These are phyloP conservation scores for Gortyna flavago DNA, from an alignment of 2,888 invertebrate genomes.

Conservation along the genomic window DNA sequence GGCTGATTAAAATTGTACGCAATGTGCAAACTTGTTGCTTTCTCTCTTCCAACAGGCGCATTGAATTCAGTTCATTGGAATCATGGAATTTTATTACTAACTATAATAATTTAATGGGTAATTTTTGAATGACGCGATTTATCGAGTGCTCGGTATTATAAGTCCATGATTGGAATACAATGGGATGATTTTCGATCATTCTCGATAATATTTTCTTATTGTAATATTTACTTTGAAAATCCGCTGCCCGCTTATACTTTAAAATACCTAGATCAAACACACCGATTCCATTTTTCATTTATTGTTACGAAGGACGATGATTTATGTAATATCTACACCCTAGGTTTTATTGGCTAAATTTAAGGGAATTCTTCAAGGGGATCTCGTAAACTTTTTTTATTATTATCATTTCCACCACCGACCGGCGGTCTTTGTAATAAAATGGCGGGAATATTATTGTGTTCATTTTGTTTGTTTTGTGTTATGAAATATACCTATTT, in stretches of 20 bases:
- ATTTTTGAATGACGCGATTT: too few species aligned
- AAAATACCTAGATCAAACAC: constrained; percentile 70
- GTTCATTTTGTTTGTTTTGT: constrained; percentile 41
- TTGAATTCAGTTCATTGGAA: background rate
- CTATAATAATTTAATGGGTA: too few species aligned
- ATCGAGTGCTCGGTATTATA: too few species aligned
- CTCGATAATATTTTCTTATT: background rate
- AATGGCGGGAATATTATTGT: constrained; percentile 42
- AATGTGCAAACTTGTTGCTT: constrained; percentile 14
- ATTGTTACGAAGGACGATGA: constrained; percentile 83
- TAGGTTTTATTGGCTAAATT: constrained; percentile 84
- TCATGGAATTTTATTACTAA: too few species aligned
- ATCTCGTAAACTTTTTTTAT: constrained; percentile 79
- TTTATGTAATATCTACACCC: constrained; percentile 85
- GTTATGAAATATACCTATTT: constrained; percentile 8
- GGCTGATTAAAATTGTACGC: background rate
- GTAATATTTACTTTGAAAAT: background rate
- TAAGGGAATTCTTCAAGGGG: constrained; percentile 73
- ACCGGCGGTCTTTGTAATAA: constrained; percentile 67
- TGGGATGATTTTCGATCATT: background rate
- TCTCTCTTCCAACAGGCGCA: background rate
- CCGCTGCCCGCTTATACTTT: constrained; percentile 44
- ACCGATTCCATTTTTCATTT: constrained; percentile 83
- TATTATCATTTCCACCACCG: constrained; percentile 77
- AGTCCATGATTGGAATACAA: background rate